phyloP scores from a whole-genome alignment of 2,113 vertebrate species.

The Tympanuchus pallidicinctus region DNA sequence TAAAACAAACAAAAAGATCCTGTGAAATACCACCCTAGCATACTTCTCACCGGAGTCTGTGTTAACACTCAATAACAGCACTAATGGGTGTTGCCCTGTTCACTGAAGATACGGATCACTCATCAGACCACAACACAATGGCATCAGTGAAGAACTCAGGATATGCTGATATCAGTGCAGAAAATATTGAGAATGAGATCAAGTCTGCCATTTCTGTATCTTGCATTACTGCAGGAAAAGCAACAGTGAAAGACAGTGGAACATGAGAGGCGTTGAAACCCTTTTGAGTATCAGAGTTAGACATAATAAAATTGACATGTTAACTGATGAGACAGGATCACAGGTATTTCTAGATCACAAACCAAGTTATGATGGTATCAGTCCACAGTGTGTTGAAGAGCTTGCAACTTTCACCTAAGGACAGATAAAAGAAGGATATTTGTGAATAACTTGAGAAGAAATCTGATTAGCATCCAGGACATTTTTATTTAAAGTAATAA shows the following conservation, averaged over 20 bases:
- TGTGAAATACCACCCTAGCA: background rate
- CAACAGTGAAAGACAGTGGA: background rate
- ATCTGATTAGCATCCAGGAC: background rate
- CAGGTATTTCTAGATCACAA: background rate
- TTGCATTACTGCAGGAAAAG: background rate
- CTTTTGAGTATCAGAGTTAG: background rate
- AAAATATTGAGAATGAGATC: background rate
- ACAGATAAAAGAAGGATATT: background rate
- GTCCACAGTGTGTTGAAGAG: fast-evolving
- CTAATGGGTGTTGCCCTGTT: background rate
- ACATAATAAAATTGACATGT: background rate
- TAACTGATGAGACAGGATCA: background rate
- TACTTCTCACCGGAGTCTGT: background rate
- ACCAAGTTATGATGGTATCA: background rate
- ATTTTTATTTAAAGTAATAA: background rate
- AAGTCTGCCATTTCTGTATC: background rate
- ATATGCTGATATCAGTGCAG: background rate
- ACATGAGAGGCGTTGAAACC: background rate
- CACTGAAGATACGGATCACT: background rate
- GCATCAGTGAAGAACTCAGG: background rate
- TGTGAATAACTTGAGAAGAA: background rate
- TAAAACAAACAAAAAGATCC: background rate
- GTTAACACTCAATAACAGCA: background rate
- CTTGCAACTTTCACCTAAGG: background rate
- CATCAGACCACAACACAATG: background rate